Evolutionary conservation across 2,888 invertebrate genomes (phyloP).

Genomic region (Vanessa cardui): DNA sequence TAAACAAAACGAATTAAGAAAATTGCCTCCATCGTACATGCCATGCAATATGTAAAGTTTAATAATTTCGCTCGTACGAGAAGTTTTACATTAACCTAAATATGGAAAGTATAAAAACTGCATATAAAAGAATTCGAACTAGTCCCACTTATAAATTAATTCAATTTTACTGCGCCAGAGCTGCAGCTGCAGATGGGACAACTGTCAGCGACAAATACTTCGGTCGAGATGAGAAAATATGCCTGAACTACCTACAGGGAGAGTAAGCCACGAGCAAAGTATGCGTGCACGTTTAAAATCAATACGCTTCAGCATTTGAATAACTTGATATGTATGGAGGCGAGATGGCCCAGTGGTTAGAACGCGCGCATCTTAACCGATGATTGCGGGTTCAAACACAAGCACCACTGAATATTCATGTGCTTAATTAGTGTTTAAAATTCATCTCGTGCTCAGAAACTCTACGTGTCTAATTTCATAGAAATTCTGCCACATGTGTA

Average conservation of each 20-base stretch:
- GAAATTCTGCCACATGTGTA: too few species aligned
- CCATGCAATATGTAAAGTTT: slow-evolving; percentile 4
- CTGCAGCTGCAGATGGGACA: slow-evolving; percentile 22
- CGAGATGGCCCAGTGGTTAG: too few species aligned
- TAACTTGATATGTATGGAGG: background rate
- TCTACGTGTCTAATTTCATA: too few species aligned
- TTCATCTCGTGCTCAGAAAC: too few species aligned
- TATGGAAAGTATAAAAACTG: slow-evolving; percentile 14
- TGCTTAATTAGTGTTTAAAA: too few species aligned
- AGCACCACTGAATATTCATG: too few species aligned
- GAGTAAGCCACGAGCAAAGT: background rate
- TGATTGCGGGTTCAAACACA: too few species aligned
- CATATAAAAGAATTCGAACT: slow-evolving; percentile 24
- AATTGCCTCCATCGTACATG: background rate
- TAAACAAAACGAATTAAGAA: background rate
- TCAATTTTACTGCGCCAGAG: slow-evolving; percentile 32
- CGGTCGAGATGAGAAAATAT: slow-evolving; percentile 25
- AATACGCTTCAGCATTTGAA: background rate
- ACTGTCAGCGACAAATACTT: slow-evolving; percentile 36
- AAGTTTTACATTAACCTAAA: slow-evolving; percentile 12
- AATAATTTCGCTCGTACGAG: slow-evolving; percentile 1
- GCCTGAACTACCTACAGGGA: slow-evolving; percentile 26
- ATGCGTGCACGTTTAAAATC: background rate
- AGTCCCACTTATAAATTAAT: slow-evolving; percentile 36
- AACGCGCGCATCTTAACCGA: too few species aligned